Base-by-base conservation (phyloP, 2,797 vertebrate genomes). In the Gallinago stenura region DNA sequence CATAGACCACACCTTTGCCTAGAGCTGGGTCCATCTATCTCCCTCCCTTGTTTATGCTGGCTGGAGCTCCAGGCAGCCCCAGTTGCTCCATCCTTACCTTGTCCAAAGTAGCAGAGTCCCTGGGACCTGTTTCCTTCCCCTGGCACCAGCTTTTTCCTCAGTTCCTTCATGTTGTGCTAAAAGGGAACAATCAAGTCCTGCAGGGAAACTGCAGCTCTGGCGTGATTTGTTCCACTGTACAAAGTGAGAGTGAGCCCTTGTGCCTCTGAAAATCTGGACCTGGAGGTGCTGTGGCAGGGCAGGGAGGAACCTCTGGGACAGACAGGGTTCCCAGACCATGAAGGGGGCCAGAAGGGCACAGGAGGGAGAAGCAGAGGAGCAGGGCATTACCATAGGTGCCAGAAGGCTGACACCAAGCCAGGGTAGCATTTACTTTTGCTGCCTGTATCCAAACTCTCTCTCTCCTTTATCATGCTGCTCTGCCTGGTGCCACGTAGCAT, bases 171-270 rank as follows among this genome's bases (percentile, higher is more conserved):
- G 35, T 39, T 46, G 45, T 12, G 15, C 43, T 35, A 24, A 64
- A 43, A n/a, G 24, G 21, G 33, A 76, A 7, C 72, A 35, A 41
- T 16, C 43, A 24, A 33, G 24, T 41, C 18, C 22, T 45, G 31
- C 83, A 31, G 28, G 37, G 57, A 33, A 73, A 37, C 33, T 41
- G 81, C 37, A 41, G 35, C 56, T 51, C 53, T 46, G 48, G 30
- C 0, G 0, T 58, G 80, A 24, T 71, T 77, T 3, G 5, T 26
- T 15, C 46, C 37, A 10, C 28, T 18, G 3, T 12, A 17, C 2
- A 2, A 35, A 7, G 48, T 3, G 12, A 46, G 16, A 79, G n/a
- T 43, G 37, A 35, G 31, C 25, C 69, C 15, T 65, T 50, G 24
- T 39, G 22, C 31, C 31, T 70, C 31, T 28, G 31, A 45, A 65